phyloP scores from a whole-genome alignment of 2,797 vertebrate genomes.

The Natrix natrix region DNA sequence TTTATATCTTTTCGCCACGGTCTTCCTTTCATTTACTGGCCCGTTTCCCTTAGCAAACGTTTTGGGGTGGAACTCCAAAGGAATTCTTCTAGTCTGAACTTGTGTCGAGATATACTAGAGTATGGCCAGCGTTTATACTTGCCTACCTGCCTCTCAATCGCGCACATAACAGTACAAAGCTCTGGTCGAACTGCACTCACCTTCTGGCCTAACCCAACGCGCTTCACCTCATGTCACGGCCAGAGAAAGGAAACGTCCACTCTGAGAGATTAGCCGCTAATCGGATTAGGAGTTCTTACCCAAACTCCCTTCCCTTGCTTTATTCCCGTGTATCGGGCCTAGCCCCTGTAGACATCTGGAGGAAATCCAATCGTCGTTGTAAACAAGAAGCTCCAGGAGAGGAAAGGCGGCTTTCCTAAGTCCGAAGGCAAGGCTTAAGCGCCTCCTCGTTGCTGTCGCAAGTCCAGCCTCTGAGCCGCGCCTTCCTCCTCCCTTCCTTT shows the following conservation, averaged over 20 bases:
- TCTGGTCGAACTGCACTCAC: not conserved
- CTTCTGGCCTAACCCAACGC: not conserved
- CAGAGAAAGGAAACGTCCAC: not conserved
- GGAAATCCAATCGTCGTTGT: not conserved
- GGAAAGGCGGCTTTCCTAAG: not conserved
- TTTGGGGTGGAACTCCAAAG: not conserved
- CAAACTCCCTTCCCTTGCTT: not conserved
- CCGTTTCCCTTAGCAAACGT: not conserved
- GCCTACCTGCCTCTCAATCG: not conserved
- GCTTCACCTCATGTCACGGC: not conserved
- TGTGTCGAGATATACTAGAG: not conserved
- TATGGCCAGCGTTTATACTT: not conserved
- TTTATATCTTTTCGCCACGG: not conserved
- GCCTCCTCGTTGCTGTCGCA: not conserved
- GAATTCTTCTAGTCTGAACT: not conserved
- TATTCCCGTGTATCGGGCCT: too few relatives aligned
- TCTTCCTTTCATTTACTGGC: not conserved
- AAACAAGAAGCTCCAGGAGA: not conserved
- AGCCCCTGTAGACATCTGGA: not conserved
- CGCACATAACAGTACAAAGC: not conserved
- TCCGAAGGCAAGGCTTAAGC: not conserved
- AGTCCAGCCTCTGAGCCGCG: constrained; percentile 4
- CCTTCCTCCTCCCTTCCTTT: constrained; percentile 8
- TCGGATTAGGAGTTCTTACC: not conserved
- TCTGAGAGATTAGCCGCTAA: not conserved